Evolutionary conservation across 2,113 vertebrate genomes (phyloP).

Genomic region (Petroica traversi): DNA sequence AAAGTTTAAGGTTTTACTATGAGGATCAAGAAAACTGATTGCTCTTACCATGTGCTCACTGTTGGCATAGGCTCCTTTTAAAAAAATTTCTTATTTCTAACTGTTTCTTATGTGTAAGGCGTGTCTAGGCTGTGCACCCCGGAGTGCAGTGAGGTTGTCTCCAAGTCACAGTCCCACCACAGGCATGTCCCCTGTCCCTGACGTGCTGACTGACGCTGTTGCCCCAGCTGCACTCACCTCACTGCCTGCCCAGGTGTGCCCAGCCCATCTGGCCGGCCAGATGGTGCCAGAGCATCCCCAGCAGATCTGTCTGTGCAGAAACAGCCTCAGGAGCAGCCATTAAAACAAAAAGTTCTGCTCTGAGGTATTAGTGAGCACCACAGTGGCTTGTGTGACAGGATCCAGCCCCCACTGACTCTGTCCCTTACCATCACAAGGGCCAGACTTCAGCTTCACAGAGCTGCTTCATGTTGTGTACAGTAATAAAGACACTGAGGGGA

Average conservation of each 20-base stretch:
- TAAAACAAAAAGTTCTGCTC: neutral
- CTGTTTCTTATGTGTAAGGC: fast-evolving
- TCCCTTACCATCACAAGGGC: neutral
- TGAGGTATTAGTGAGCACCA: neutral
- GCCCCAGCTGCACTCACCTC: neutral
- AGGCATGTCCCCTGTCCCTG: neutral
- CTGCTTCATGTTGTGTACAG: neutral
- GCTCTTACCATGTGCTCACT: neutral
- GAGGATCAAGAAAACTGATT: neutral
- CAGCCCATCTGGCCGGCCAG: neutral
- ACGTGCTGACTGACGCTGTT: fast-evolving
- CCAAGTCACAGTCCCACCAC: fast-evolving
- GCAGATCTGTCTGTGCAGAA: neutral
- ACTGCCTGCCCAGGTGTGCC: neutral
- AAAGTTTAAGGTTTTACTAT: neutral
- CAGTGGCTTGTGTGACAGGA: neutral
- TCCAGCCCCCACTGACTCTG: neutral
- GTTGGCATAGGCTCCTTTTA: neutral
- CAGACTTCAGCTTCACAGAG: neutral
- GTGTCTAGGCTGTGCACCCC: fast-evolving
- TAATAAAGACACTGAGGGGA: neutral
- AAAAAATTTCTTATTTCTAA: neutral
- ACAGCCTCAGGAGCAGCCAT: neutral
- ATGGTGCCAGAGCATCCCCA: neutral
- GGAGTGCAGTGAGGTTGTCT: neutral